Evolutionary conservation across 2,888 invertebrate species (phyloP).

Genomic region (Pheosia gnoma): DNA sequence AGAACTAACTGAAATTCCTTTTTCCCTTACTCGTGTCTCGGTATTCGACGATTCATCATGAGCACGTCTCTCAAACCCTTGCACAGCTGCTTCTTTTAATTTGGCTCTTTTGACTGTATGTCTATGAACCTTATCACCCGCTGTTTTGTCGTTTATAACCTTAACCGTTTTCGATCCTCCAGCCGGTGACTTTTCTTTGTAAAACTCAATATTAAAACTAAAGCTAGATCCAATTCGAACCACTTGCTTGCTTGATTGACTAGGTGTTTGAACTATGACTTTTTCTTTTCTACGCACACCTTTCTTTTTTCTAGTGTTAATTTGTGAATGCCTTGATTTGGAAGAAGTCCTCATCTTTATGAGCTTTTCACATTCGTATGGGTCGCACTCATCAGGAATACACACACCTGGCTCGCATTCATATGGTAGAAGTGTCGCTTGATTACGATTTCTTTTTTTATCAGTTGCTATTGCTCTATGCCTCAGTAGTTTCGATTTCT

Average conservation of each 20-base stretch:
- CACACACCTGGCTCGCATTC: conserved; percentile 39
- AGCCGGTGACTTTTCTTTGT: conserved; percentile 10
- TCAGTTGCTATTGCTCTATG: conserved; percentile 14
- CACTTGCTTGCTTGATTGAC: conserved; percentile 5
- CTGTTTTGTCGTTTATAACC: background rate
- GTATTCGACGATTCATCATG: background rate
- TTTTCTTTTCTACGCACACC: background rate
- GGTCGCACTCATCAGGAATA: conserved; percentile 35
- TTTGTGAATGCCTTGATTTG: conserved; percentile 3
- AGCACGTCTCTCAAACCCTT: background rate
- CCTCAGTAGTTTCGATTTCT: conserved; percentile 16
- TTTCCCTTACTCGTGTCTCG: conserved; percentile 13
- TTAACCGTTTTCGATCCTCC: background rate
- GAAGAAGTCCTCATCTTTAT: conserved; percentile 16
- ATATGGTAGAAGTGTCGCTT: conserved; percentile 18
- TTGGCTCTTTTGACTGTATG: conserved; percentile 7
- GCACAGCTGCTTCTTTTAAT: conserved; percentile 7
- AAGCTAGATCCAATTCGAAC: conserved; percentile 14
- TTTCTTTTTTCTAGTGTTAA: background rate
- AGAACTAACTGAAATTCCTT: conserved; percentile 15
- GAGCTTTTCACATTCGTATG: conserved; percentile 26
- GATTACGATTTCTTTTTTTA: conserved; percentile 8
- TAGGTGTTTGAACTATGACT: background rate
- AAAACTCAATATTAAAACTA: conserved; percentile 21
- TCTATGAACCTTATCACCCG: background rate